Evolutionary conservation across 2,888 invertebrate species (phyloP).

Genomic region (Dryomyza anilis): DNA sequence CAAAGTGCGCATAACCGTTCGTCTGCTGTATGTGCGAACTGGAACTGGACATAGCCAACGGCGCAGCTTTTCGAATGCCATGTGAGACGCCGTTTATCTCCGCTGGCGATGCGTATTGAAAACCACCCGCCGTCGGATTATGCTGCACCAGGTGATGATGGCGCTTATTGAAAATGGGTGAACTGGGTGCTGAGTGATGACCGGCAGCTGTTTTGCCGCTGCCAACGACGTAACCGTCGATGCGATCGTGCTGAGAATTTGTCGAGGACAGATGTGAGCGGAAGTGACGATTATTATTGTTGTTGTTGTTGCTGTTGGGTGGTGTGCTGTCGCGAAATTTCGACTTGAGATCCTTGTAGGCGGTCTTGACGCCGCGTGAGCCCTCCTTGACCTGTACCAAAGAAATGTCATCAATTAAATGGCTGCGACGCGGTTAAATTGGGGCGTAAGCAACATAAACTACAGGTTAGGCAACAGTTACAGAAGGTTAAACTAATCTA

Average conservation of each 20-base stretch:
- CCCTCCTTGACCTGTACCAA: conserved; percentile 70
- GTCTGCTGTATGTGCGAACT: conserved; percentile 54
- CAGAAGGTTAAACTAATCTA: no score
- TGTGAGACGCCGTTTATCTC: conserved; percentile 42
- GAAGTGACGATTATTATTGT: no score
- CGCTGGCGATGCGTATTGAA: conserved; percentile 39
- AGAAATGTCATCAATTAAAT: no score
- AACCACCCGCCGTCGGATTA: conserved; percentile 30
- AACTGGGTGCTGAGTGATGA: conserved; percentile 69
- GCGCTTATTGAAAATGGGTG: conserved; percentile 67
- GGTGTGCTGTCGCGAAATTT: conserved; percentile 64
- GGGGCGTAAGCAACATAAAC: no score
- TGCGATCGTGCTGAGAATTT: conserved; percentile 54
- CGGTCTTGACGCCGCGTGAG: conserved; percentile 77
- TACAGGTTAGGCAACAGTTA: neutral
- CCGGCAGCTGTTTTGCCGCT: conserved; percentile 37
- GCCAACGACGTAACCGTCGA: conserved; percentile 46
- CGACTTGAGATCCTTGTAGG: conserved; percentile 76
- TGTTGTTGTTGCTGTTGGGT: conserved; percentile 34
- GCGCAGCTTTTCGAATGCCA: conserved; percentile 41
- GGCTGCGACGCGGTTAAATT: no score
- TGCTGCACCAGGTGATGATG: conserved; percentile 1
- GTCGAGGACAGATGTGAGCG: conserved; percentile 54
- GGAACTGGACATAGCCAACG: conserved; percentile 57
- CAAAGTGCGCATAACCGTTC: conserved; percentile 51